Conservation (phyloP, 2,888 invertebrate species). For the Apantesis nais region DNA sequence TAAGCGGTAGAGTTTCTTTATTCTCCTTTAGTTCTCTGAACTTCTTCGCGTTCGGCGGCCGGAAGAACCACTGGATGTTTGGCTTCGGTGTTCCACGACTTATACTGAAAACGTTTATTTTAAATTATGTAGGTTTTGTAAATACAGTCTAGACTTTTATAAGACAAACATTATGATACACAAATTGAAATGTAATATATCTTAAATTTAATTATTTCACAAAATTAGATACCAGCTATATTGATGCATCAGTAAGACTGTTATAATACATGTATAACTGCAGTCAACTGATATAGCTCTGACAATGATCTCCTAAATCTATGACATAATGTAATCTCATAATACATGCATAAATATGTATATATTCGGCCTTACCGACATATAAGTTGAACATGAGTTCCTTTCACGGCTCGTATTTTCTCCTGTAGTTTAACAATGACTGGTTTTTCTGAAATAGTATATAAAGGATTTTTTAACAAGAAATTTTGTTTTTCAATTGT, state of each 20-base stretch:
- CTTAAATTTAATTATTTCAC: neutral
- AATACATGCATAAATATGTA: neutral
- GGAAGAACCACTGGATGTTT: constrained; percentile 52
- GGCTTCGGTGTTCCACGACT: constrained; percentile 51
- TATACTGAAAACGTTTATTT: constrained; percentile 36
- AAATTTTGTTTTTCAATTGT: too few relatives aligned
- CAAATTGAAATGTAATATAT: neutral
- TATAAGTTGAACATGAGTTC: neutral
- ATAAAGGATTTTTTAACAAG: too few relatives aligned
- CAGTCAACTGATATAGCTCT: neutral
- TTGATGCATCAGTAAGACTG: too few relatives aligned
- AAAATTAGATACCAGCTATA: neutral
- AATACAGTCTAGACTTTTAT: neutral
- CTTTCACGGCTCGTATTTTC: neutral
- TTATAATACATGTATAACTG: too few relatives aligned
- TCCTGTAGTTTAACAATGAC: neutral
- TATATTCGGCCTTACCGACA: neutral
- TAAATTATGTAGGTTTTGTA: neutral
- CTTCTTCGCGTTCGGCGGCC: neutral
- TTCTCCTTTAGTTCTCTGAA: constrained; percentile 25
- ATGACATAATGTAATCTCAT: neutral
- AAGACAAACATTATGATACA: neutral
- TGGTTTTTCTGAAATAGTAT: constrained; percentile 1
- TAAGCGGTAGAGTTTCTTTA: constrained; percentile 35
- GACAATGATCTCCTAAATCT: neutral